Percentiles rank a stretch among this genome's conserved stretches.
phyloP scores from a whole-genome alignment of 2,113 vertebrate genomes.

The Gambusia holbrooki region DNA sequence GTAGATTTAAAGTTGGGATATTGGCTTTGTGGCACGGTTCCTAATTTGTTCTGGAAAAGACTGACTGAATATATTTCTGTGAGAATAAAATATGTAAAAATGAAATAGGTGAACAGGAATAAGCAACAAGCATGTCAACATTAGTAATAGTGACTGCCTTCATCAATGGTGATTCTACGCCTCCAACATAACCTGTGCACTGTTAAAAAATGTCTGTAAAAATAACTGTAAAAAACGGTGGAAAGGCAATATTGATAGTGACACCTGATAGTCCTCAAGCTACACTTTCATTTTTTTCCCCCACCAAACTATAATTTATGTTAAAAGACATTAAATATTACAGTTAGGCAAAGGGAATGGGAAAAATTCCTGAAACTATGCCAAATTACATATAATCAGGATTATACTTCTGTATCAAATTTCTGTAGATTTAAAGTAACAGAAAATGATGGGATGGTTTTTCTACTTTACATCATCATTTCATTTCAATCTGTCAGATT shows the following conservation, averaged over 20 bases:
- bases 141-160: slow-evolving; percentile 6
- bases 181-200: not conserved
- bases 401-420: not conserved
- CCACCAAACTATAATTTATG: not conserved
- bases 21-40: not conserved
- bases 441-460: not conserved
- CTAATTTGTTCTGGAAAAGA: not conserved
- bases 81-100: not conserved
- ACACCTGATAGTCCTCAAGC: not conserved
- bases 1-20: not conserved
- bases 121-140: slow-evolving; percentile 2
- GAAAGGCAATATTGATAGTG: not conserved
- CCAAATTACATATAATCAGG: not conserved
- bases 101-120: not conserved
- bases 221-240: not conserved
- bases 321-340: not conserved
- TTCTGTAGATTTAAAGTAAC: not conserved
- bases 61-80: not conserved
- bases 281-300: not conserved
- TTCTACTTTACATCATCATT: not conserved
- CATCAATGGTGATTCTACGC: not conserved
- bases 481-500: not conserved
- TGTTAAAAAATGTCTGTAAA: not conserved
- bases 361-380: not conserved
- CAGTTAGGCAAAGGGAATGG: not conserved